Percentiles rank a stretch among this genome's conserved stretches.
Evolutionary conservation across 2,797 vertebrate genomes (phyloP).

Genomic region (Erithacus rubecula): DNA sequence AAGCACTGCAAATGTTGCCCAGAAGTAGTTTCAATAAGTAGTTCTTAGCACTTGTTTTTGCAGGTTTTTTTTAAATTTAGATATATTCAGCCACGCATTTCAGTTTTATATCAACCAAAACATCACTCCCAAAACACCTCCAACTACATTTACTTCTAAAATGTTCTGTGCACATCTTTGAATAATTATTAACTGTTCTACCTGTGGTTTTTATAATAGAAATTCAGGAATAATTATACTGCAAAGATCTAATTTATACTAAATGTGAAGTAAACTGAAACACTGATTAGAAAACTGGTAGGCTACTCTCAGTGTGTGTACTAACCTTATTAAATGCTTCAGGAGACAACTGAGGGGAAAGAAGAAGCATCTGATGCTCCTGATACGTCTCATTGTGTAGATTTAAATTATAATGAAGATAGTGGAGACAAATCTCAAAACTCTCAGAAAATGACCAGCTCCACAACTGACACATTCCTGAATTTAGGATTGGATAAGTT

Average conservation of each 20-base stretch:
- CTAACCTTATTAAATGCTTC: constrained; percentile 56
- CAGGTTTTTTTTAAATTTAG: background rate
- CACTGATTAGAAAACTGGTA: background rate
- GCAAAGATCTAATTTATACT: background rate
- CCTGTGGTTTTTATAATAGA: background rate
- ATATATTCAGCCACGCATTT: background rate
- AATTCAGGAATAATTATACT: background rate
- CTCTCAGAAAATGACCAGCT: background rate
- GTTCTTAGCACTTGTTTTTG: background rate
- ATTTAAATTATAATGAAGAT: constrained; percentile 3
- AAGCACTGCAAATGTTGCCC: background rate
- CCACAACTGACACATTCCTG: background rate
- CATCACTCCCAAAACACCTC: background rate
- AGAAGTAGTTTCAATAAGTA: background rate
- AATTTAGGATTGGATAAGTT: background rate
- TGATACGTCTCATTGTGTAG: constrained; percentile 3
- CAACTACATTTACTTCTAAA: background rate
- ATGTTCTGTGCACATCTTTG: background rate
- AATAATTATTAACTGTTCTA: background rate
- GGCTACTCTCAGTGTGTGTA: background rate
- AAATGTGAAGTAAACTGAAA: background rate
- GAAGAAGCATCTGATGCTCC: background rate
- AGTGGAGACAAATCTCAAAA: background rate
- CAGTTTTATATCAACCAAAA: background rate
- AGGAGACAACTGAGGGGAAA: constrained; percentile 9